Evolutionary conservation across 2,888 invertebrate genomes (phyloP), one percentile per base, ranked within the genome.

Genomic region (Parnassius mnemosyne): DNA sequence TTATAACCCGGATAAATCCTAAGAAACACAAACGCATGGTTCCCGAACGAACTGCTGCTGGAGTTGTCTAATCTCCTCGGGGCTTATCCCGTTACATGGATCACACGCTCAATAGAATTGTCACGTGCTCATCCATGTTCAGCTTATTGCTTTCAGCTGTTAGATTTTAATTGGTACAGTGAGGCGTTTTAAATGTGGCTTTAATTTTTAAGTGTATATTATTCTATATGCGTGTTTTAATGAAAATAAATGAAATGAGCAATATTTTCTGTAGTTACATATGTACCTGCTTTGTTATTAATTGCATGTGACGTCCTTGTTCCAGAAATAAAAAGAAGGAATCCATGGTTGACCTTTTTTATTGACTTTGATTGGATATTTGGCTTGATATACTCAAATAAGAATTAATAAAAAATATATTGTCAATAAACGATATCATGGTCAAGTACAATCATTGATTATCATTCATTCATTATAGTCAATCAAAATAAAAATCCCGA

Each of bases 51-150:
- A 41, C 49, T 42, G 16, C 10, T 56, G 46, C 42, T 3, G 42
- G 20, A 56, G n/a, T n/a, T 52, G 25, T 20, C n/a, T 58, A 44
- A 61, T 13, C 56, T 47, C 61, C 61, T n/a, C 41, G 3, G 57
- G 55, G 46, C 56, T 61, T 61, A 56, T 61, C 16, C 46, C 52
- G 52, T 57, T 52, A 56, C 52, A 16, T 20, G 46, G 41, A 56
- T 61, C 51, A 25, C 51, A 57, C 41, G 44, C 56, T 42, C 61
- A 5, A 56, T 34, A 57, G 42, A 51, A 55, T 55, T 58, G 58
- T 58, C 44, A 20, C 52, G 50, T 56, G 55, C 52, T 56, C 13
- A 16, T 50, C 56, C 46, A 16, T 46, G 41, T 56, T 54, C 13
- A 55, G 44, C 51, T 41, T 43, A 25, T 34, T 9, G 13, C 10